Conservation (phyloP, 1,140 invertebrate genomes). For the Anthonomus grandis region DNA sequence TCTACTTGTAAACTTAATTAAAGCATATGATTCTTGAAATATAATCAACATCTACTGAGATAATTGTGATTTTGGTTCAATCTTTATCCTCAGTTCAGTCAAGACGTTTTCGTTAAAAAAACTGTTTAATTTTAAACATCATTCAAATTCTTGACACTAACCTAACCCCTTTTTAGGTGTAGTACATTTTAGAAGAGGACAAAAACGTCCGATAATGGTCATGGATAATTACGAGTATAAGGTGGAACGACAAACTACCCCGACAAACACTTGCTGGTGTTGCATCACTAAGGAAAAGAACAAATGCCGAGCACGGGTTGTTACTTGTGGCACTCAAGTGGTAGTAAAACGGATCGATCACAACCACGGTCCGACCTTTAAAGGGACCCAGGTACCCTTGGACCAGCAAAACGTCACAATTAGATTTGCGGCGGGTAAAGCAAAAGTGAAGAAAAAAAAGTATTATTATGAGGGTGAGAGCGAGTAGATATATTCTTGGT, state of each 20-base stretch:
- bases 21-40: no score
- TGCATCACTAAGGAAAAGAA: conserved; percentile 31
- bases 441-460: background rate
- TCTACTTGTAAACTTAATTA: no score
- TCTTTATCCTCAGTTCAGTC: no score
- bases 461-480: no score
- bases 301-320: conserved; percentile 37
- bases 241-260: conserved; percentile 29
- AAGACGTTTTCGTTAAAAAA: no score
- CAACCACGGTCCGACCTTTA: conserved; percentile 26
- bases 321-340: conserved; percentile 27
- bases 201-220: conserved; percentile 34
- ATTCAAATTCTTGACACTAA: background rate
- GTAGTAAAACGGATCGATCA: conserved; percentile 30
- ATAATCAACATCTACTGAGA: no score
- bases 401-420: background rate
- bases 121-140: background rate
- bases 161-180: conserved; percentile 28
- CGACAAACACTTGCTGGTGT: conserved; percentile 34
- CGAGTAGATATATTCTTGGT: no score
- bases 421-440: conserved; percentile 2
- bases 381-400: conserved; percentile 5
- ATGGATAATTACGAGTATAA: conserved; percentile 32
- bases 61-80: no score
- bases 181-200: conserved; percentile 32